Percentiles rank a stretch among this genome's conserved stretches.
These are phyloP conservation scores for Agonum fuliginosum DNA, from an alignment of 2,888 invertebrate genomes.

Conservation along the genomic window DNA sequence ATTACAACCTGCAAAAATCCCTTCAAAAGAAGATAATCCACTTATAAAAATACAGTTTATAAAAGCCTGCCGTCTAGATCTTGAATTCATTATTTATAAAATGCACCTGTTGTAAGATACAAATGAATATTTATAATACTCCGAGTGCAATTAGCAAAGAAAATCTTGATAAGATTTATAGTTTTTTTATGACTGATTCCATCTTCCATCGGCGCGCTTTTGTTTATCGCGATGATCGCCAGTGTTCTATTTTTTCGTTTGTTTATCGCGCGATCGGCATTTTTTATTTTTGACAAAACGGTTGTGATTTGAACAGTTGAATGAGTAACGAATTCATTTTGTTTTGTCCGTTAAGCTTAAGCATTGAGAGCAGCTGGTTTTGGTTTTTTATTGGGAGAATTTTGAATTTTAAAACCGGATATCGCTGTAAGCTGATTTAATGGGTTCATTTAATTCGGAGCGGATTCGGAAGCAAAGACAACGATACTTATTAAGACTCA, in stretches of 20 bases:
- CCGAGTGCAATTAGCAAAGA: slow-evolving; percentile 51
- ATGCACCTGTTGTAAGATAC: slow-evolving; percentile 52
- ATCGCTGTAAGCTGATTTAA: slow-evolving; percentile 26
- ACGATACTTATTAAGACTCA: too few species aligned
- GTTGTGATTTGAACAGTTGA: slow-evolving; percentile 54
- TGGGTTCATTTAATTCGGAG: neutral
- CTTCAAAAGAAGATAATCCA: slow-evolving; percentile 7
- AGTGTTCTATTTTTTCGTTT: slow-evolving; percentile 21
- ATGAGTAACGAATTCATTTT: slow-evolving; percentile 49
- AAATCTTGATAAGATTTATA: slow-evolving; percentile 54
- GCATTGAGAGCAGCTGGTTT: slow-evolving; percentile 40
- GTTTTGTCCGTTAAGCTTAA: slow-evolving; percentile 25
- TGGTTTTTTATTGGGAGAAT: slow-evolving; percentile 3
- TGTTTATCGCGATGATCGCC: slow-evolving; percentile 28
- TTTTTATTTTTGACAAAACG: slow-evolving; percentile 54
- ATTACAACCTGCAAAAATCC: slow-evolving; percentile 29
- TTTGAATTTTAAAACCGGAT: slow-evolving; percentile 44
- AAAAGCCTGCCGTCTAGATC: neutral
- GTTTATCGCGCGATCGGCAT: slow-evolving; percentile 45
- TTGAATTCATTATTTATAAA: slow-evolving; percentile 46
- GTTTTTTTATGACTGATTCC: slow-evolving; percentile 34
- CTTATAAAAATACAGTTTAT: slow-evolving; percentile 26
- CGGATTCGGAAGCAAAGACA: neutral
- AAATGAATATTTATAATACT: slow-evolving; percentile 58
- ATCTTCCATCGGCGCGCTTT: slow-evolving; percentile 9